Conservation (phyloP, 2,113 vertebrate species). For the Nipponia nippon region DNA sequence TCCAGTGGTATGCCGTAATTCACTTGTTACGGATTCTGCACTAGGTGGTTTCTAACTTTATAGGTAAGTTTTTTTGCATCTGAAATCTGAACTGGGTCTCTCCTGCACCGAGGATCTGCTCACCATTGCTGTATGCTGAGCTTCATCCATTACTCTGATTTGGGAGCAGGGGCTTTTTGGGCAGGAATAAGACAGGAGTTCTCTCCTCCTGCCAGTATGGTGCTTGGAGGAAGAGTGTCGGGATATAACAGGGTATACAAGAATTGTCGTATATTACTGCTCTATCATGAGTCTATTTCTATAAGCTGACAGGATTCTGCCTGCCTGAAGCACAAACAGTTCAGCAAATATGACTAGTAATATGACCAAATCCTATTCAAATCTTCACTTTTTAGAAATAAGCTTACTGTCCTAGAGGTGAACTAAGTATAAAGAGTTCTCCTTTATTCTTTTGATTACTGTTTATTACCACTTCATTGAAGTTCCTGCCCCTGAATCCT, state of each 20-base stretch:
- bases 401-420: not conserved
- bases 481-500: not conserved
- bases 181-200: not conserved
- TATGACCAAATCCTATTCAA: not conserved
- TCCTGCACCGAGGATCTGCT: not conserved
- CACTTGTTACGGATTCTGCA: not conserved
- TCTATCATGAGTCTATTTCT: rapidly evolving
- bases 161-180: not conserved
- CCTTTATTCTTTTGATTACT: not conserved
- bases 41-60: not conserved
- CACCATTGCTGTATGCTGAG: rapidly evolving
- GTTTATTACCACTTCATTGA: not conserved
- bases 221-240: not conserved
- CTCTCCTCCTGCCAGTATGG: not conserved
- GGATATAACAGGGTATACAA: rapidly evolving
- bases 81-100: not conserved
- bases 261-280: not conserved
- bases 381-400: not conserved
- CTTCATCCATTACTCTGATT: not conserved
- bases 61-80: not conserved
- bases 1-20: not conserved
- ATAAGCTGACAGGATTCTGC: rapidly evolving
- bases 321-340: not conserved
- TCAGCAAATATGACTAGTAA: not conserved
- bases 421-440: not conserved